Conservation (phyloP, 1,140 invertebrate genomes). For the Riptortus pedestris region DNA sequence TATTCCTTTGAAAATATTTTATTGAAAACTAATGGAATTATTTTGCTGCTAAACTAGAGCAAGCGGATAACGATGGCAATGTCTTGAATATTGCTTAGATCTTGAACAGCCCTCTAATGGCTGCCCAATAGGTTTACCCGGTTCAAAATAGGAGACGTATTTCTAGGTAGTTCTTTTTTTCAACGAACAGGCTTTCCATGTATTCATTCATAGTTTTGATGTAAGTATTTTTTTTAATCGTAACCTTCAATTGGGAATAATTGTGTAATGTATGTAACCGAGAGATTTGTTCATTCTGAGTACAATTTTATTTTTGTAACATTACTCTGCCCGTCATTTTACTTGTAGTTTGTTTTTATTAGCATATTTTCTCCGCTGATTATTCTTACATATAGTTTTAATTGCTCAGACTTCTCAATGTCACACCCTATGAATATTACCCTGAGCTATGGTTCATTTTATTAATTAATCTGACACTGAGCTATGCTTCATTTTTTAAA, state of each 20-base stretch:
- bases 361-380: neutral
- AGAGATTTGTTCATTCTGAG: no score
- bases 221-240: conserved; percentile 5
- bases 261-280: no score
- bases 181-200: conserved; percentile 21
- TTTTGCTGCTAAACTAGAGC: no score
- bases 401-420: no score
- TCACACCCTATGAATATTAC: no score
- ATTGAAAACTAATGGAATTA: no score
- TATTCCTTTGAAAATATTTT: no score
- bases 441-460: no score
- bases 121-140: neutral
- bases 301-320: neutral
- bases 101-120: conserved; percentile 1
- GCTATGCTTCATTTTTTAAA: no score
- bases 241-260: neutral
- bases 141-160: neutral
- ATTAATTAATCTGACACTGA: no score
- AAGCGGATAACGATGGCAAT: neutral
- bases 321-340: neutral
- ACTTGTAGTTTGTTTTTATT: neutral
- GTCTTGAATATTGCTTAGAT: neutral
- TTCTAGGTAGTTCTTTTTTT: conserved; percentile 7
- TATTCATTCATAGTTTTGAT: conserved; percentile 21
- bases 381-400: no score